Percentiles rank a stretch among this genome's conserved stretches.
Evolutionary conservation across 2,888 invertebrate genomes (phyloP).

Genomic region (Rutpela maculata): DNA sequence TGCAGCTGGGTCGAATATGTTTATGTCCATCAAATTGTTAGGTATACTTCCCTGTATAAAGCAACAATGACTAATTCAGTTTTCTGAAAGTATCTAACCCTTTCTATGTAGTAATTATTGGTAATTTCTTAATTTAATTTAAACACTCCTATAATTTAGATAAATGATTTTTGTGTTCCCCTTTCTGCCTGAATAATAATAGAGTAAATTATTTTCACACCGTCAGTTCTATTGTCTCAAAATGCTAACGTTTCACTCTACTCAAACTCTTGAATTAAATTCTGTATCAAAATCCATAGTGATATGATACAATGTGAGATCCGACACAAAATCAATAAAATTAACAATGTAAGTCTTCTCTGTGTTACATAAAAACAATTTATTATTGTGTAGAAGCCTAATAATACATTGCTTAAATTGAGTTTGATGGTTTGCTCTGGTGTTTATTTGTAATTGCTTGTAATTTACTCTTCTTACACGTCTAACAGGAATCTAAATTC

Average conservation of each 20-base stretch:
- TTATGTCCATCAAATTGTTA: too few relatives aligned
- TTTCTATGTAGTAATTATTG: not conserved
- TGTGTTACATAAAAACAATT: not conserved
- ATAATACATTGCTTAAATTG: not conserved
- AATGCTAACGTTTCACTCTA: slow-evolving; percentile 1
- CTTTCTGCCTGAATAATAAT: not conserved
- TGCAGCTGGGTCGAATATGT: too few relatives aligned
- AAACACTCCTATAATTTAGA: slow-evolving; percentile 20
- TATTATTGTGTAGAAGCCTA: not conserved
- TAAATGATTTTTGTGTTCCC: slow-evolving; percentile 27
- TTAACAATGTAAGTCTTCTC: slow-evolving; percentile 10
- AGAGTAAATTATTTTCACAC: slow-evolving; percentile 28
- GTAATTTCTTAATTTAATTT: slow-evolving; percentile 12
- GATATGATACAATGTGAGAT: not conserved
- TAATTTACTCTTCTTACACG: not conserved
- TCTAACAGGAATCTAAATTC: too few relatives aligned
- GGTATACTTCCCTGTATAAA: too few relatives aligned
- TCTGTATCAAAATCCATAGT: not conserved
- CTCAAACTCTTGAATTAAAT: slow-evolving; percentile 21
- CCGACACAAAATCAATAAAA: slow-evolving; percentile 16
- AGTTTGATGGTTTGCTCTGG: not conserved
- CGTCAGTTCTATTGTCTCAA: slow-evolving; percentile 16
- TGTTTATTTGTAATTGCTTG: not conserved
- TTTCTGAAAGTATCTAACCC: not conserved
- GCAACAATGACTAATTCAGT: not conserved